These are phyloP conservation scores for Anableps anableps DNA, from an alignment of 2,797 vertebrate species.

Conservation along the genomic window DNA sequence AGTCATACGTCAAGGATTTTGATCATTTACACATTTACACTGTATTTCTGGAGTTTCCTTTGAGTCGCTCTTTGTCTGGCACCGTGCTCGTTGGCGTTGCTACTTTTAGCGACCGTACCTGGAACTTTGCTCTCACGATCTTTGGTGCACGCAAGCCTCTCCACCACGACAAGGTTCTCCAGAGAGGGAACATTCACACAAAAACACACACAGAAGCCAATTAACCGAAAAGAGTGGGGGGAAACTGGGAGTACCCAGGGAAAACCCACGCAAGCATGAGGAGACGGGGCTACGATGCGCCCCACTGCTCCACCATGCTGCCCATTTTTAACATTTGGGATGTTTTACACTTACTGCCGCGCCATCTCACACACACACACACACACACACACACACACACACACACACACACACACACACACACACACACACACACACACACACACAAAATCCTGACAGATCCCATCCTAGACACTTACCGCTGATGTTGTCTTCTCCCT, in stretches of 20 bases:
- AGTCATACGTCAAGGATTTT: not conserved
- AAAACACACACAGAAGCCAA: not conserved
- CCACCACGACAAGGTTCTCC: slow-evolving; percentile 1
- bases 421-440: not conserved
- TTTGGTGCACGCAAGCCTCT: not conserved
- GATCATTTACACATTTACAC: not conserved
- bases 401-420: not conserved
- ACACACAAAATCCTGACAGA: no score
- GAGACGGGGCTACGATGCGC: not conserved
- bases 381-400: not conserved
- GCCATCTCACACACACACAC: not conserved
- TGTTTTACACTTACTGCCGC: not conserved
- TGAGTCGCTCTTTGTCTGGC: slow-evolving; percentile 3
- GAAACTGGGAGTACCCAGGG: not conserved
- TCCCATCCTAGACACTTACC: no score
- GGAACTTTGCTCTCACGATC: not conserved
- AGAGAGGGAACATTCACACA: not conserved
- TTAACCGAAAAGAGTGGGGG: not conserved
- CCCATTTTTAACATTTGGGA: not conserved
- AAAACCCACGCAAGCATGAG: not conserved
- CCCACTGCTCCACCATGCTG: not conserved
- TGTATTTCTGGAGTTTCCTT: not conserved
- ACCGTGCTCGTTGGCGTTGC: not conserved
- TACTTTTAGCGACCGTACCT: not conserved
- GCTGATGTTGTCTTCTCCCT: not conserved